Base-by-base conservation (phyloP, 2,888 invertebrate genomes). In the Rosalia funebris region DNA sequence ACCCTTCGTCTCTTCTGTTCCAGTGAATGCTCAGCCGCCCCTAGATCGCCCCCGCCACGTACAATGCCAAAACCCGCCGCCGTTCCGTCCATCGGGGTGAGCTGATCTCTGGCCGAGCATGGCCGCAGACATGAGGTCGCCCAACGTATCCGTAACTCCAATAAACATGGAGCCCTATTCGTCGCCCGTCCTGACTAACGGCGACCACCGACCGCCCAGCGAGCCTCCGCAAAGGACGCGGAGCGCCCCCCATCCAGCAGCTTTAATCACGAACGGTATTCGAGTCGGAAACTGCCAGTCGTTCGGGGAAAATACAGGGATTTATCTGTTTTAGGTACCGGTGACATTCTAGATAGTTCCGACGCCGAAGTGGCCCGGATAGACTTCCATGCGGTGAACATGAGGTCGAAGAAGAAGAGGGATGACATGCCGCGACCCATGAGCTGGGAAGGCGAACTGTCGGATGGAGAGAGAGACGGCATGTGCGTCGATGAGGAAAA, bases 381-480 rank as follows among this genome's bases (percentile, higher is more conserved):
- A 65, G 91, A 91, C 78, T 90, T 91, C 77, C 86, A 88, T 32
- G 70, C 73, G 45, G 79, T 79, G 44, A 77, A 78, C 66, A 77
- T 80, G 74, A 72, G 80, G 57, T 75, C 77, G 53, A 79, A 79
- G 66, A 79, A 75, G 66, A 75, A 78, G 37, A 74, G 78, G 63
- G 76, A 74, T 50, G 78, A 79, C 60, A 48, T 71, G 81, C 77
- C 87, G 5, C 83, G 95, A 50, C 95, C 95, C 45, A 96, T 96
- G 95, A 95, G 94, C 4, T 95, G 95, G 95, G 95, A 95, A 80
- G 95, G 95, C 5, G 95, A 94, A 79, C 86, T 95, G 9, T 95
- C 94, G 1, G 95, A 95, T 77, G 88, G 91, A n/a, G 93, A 93
- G 77, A 82, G 77, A 65, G 80, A 81, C 62, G 71, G 68, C 46